Conservation (phyloP, 2,113 vertebrate genomes). For the Ammodramus savannarum region DNA sequence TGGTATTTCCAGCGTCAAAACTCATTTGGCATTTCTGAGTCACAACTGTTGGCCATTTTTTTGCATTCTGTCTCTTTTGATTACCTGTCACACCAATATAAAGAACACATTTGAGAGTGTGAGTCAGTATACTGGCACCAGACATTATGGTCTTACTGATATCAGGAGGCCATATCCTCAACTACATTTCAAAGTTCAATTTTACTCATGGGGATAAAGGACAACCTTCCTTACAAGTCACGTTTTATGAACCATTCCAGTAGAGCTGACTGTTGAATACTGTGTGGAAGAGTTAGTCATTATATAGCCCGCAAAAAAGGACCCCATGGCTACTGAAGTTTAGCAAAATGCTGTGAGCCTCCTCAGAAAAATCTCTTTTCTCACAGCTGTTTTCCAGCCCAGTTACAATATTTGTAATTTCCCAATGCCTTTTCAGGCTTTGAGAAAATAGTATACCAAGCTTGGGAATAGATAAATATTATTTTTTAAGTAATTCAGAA, state of each 20-base stretch:
- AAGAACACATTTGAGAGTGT: neutral
- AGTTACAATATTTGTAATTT: neutral
- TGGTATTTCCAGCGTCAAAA: neutral
- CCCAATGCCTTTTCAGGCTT: neutral
- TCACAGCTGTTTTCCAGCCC: neutral
- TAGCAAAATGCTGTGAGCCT: neutral
- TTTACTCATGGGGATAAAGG: neutral
- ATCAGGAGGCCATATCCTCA: neutral
- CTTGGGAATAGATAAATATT: neutral
- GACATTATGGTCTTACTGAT: neutral
- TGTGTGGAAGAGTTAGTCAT: neutral
- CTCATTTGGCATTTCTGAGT: neutral
- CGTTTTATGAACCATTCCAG: neutral
- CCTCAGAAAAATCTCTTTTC: neutral
- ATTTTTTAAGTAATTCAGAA: neutral
- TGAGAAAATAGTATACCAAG: neutral
- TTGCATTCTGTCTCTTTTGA: neutral
- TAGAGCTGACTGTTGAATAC: neutral
- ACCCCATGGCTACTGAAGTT: neutral
- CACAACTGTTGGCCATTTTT: neutral
- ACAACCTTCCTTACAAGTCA: neutral
- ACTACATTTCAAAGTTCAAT: neutral
- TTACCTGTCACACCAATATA: neutral
- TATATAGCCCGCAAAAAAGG: neutral
- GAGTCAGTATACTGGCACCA: neutral